Evolutionary conservation across 2,888 invertebrate genomes (phyloP).

Genomic region (Philhelius pedissequus): DNA sequence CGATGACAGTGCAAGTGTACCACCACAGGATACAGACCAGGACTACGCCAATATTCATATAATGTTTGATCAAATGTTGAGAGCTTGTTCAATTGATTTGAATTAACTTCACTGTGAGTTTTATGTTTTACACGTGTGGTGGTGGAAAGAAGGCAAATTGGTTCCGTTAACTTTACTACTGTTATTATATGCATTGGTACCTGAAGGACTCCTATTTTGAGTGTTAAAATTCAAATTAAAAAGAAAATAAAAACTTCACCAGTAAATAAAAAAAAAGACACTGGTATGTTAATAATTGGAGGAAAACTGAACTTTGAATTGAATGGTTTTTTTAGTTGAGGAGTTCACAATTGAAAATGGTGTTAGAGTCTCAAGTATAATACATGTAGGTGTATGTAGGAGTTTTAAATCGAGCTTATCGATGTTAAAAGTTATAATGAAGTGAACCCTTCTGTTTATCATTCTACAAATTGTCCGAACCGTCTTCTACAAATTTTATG

Average conservation of each 20-base stretch:
- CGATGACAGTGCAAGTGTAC: conserved; percentile 36
- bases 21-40: conserved; percentile 28
- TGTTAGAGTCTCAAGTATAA: too few relatives aligned
- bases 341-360: too few relatives aligned
- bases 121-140: not conserved
- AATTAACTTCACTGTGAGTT: conserved; percentile 22
- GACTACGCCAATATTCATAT: not conserved
- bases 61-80: conserved; percentile 23
- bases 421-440: too few relatives aligned
- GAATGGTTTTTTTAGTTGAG: not conserved
- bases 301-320: not conserved
- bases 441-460: too few relatives aligned
- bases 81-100: conserved; percentile 43
- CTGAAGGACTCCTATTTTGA: not conserved
- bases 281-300: not conserved
- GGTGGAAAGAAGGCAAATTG: not conserved
- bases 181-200: too few relatives aligned
- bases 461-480: too few relatives aligned
- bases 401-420: too few relatives aligned
- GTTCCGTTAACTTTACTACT: not conserved
- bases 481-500: too few relatives aligned
- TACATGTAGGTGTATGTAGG: too few relatives aligned
- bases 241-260: not conserved
- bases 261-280: not conserved
- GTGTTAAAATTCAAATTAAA: not conserved